A percentile compares a stretch with the other conserved stretches of the same genome.
phyloP scores from a whole-genome alignment of 2,797 vertebrate genomes.

The Hylomyscus alleni region DNA sequence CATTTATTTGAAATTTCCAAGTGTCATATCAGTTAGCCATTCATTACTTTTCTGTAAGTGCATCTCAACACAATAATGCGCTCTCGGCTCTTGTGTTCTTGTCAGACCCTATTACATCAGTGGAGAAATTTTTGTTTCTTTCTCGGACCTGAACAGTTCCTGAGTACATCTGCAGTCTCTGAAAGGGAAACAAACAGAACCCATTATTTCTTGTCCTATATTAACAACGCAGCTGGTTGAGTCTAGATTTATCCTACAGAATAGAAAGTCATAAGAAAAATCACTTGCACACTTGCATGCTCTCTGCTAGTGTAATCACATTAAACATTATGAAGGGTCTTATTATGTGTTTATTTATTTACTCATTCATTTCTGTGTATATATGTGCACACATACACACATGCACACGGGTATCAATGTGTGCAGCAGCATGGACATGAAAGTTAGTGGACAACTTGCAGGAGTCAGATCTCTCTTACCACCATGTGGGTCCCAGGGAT shows the following conservation, averaged over 20 bases:
- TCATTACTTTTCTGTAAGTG: slow-evolving; percentile 61
- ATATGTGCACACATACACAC: background rate
- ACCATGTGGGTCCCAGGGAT: background rate
- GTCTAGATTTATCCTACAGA: slow-evolving; percentile 7
- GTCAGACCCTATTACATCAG: slow-evolving; percentile 75
- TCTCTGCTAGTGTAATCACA: slow-evolving; percentile 50
- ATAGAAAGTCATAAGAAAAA: slow-evolving; percentile 69
- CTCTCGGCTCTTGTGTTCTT: slow-evolving; percentile 67
- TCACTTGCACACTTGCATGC: slow-evolving; percentile 27
- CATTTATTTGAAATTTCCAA: slow-evolving; percentile 65
- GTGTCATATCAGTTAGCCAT: slow-evolving; percentile 19
- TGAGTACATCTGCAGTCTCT: slow-evolving; percentile 43
- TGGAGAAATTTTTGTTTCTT: slow-evolving; percentile 72
- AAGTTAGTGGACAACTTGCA: background rate
- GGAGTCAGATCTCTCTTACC: background rate
- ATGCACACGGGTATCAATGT: background rate
- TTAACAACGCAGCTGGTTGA: slow-evolving; percentile 64
- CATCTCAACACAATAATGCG: slow-evolving; percentile 6
- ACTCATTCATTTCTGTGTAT: background rate
- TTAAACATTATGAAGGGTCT: slow-evolving; percentile 6
- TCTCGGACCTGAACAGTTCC: slow-evolving; percentile 44
- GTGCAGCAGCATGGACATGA: too few species aligned
- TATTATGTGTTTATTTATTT: background rate
- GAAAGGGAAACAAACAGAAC: slow-evolving; percentile 44
- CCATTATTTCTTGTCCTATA: slow-evolving; percentile 82